phyloP scores from a whole-genome alignment of 1,140 invertebrate species.

The Sesamia nonagrioides region DNA sequence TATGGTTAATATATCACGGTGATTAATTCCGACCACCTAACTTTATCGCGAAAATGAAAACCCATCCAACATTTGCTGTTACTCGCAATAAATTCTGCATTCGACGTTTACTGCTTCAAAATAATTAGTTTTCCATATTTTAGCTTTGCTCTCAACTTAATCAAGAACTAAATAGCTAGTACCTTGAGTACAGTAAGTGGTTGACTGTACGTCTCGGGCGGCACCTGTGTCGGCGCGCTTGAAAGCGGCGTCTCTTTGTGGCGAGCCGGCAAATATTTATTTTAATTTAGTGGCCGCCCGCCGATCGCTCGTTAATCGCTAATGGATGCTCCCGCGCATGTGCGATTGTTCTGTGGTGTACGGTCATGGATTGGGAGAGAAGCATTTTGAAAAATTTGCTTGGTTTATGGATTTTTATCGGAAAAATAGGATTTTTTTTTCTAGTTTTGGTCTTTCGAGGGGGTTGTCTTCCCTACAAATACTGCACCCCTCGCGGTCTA shows the following conservation, averaged over 20 bases:
- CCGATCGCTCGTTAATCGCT: conserved; percentile 82
- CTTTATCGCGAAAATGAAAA: not conserved
- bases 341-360: conserved; percentile 18
- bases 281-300: conserved; percentile 82
- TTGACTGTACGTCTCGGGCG: conserved; percentile 63
- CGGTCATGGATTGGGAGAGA: not conserved
- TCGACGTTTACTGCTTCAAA: not conserved
- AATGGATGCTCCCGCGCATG: conserved; percentile 77
- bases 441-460: too few species aligned
- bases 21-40: not conserved
- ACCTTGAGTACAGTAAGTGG: conserved; percentile 44
- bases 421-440: too few species aligned
- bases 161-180: conserved; percentile 37
- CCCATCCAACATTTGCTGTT: not conserved
- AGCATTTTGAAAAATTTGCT: not conserved
- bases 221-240: conserved; percentile 82
- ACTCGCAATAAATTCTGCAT: not conserved
- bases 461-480: too few species aligned
- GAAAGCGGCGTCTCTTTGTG: conserved; percentile 71
- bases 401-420: conserved; percentile 14
- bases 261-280: conserved; percentile 83
- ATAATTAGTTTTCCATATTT: conserved; percentile 40
- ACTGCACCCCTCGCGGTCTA: too few species aligned
- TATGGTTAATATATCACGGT: too few species aligned
- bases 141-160: conserved; percentile 10